Percentiles rank a stretch among this genome's conserved stretches.
phyloP scores from a whole-genome alignment of 1,140 invertebrate genomes.

The Anastrepha ludens region DNA sequence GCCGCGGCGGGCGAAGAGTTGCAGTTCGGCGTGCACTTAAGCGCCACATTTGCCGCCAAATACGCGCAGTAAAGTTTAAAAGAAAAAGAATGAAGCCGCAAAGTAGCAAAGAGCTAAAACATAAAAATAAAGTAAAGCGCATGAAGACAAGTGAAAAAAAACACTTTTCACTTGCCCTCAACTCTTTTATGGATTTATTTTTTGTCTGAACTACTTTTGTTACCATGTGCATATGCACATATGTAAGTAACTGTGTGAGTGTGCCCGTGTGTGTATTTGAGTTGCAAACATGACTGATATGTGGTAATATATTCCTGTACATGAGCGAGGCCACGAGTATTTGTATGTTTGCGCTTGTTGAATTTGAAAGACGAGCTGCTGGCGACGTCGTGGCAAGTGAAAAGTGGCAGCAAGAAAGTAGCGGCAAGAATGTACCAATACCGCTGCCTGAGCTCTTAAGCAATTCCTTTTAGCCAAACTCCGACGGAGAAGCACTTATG shows the following conservation, averaged over 20 bases:
- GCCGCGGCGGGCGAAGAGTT: background rate
- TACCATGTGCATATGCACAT: background rate
- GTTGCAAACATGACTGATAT: slow-evolving; percentile 25
- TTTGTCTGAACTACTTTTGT: background rate
- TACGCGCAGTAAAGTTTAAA: slow-evolving; percentile 37
- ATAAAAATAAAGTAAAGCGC: background rate
- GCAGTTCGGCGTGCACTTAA: slow-evolving; percentile 49
- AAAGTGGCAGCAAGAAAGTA: background rate
- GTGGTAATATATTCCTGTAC: background rate
- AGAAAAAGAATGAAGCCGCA: slow-evolving; percentile 6
- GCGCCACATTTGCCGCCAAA: slow-evolving; percentile 37
- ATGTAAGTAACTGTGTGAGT: background rate
- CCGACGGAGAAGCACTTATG: background rate
- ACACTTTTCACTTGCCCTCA: slow-evolving; percentile 27
- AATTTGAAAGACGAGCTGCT: background rate
- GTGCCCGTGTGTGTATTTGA: background rate
- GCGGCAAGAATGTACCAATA: background rate
- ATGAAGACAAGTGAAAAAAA: slow-evolving; percentile 19
- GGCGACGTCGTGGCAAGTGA: background rate
- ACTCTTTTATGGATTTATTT: background rate
- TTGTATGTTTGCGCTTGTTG: background rate
- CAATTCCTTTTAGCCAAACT: background rate
- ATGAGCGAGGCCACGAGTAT: background rate
- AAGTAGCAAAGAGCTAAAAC: slow-evolving; percentile 41
- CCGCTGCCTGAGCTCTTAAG: background rate